Conservation (phyloP, 23 tunicate genomes). For the Trididemnum clinides region DNA sequence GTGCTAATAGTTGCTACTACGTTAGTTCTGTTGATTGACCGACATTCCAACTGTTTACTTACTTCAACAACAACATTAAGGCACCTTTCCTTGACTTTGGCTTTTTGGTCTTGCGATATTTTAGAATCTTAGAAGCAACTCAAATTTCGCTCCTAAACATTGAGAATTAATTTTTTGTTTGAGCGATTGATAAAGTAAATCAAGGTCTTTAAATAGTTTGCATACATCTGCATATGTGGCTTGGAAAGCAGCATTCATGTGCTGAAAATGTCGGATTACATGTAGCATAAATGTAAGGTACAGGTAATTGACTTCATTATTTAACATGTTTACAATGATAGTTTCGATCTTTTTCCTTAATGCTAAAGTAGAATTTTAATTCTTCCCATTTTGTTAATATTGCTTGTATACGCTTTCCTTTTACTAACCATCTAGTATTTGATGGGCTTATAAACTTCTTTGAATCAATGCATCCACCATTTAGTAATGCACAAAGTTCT, state of each 20-base stretch:
- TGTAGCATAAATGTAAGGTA: neutral
- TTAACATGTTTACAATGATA: neutral
- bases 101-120: neutral
- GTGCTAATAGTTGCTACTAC: neutral
- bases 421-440: slow-evolving; percentile 12
- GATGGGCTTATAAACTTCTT: neutral
- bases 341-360: neutral
- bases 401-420: neutral
- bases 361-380: neutral
- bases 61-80: neutral
- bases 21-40: neutral
- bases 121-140: neutral
- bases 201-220: neutral
- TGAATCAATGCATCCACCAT: slow-evolving; percentile 3
- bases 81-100: neutral
- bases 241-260: too few species aligned
- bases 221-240: too few species aligned
- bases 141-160: neutral
- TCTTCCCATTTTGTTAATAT: slow-evolving; percentile 11
- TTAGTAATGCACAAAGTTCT: neutral
- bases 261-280: neutral
- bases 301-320: neutral
- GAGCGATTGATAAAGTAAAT: neutral
- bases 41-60: slow-evolving; percentile 3
- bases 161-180: neutral